Evolutionary conservation across 2,888 invertebrate species (phyloP), one percentile per base, ranked within the genome.

Genomic region (Mythimna vitellina): DNA sequence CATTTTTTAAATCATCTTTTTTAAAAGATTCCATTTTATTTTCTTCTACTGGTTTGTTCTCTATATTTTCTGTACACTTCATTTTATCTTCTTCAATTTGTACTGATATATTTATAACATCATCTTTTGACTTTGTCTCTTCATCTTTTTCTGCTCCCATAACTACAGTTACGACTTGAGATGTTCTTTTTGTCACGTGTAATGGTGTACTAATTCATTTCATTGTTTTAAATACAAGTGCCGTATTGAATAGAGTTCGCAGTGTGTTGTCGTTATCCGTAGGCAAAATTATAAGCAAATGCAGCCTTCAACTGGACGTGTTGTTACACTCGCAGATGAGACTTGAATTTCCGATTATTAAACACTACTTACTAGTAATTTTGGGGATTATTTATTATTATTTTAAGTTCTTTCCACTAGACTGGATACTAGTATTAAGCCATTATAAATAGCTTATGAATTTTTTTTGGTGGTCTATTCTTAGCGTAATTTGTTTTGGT

Each of bases 381-480:
- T 61, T 17, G 14, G 12, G 20, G 10, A 22, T 53, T 29, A 38
- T 38, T 38, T 35, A 1, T n/a, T n/a, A n/a, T n/a, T n/a, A n/a
- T n/a, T 14, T 49, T 29, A 7, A 17, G 29, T 72, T 49, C 4
- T 70, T 46, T 22, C 6, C 38, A 29, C 35, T 25, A 7, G 9
- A 42, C 0, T 54, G 20, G 14, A 17, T 8, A 25, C 42, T 17
- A 2, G 32, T 22, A 10, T 60, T 49, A 58, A 38, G 38, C 56
- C 49, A 79, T 79, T 74, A 73, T 61, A 80, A 56, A 73, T 17
- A 42, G 61, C 54, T 61, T 73, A 74, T 14, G 22, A 35, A 17
- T 3, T 53, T 71, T 58, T 38, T 78, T 58, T 49, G 42, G 17
- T 8, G 5, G 56, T 72, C 4, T 56, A 25, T 56, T 54, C 49